Evolutionary conservation across 2,797 vertebrate genomes (phyloP).

Genomic region (Pelobates cultripes): DNA sequence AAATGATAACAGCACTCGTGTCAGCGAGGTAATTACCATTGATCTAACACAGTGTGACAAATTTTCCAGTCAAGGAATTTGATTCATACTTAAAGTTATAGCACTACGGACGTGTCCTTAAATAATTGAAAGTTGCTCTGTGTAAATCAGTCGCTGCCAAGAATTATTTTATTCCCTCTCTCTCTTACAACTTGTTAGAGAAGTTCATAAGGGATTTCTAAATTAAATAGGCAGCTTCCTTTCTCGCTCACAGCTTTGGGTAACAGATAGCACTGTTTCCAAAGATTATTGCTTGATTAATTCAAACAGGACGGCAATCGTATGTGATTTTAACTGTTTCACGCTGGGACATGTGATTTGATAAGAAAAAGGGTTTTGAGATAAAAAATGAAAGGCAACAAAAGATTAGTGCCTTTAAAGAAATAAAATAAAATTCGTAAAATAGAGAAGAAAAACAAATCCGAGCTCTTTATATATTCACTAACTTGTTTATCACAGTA

Average conservation of each 20-base stretch:
- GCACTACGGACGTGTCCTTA: constrained; percentile 70
- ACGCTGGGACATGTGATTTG: too few species aligned
- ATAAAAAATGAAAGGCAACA: too few species aligned
- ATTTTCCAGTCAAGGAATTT: constrained; percentile 80
- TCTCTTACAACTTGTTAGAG: constrained; percentile 16
- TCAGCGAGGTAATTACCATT: constrained; percentile 98
- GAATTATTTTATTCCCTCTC: constrained; percentile 5
- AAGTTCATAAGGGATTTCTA: constrained; percentile 28
- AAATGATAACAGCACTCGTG: constrained; percentile 98
- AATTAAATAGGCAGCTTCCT: constrained; percentile 21
- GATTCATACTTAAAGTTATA: constrained; percentile 87
- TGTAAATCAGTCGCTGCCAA: constrained; percentile 66
- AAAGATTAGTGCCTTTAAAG: too few species aligned
- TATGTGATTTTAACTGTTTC: too few species aligned
- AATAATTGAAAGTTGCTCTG: constrained; percentile 72
- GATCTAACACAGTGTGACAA: constrained; percentile 93
- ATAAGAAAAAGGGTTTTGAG: too few species aligned
- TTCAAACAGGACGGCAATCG: background rate
- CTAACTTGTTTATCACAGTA: too few species aligned
- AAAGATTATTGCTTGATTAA: constrained; percentile 5
- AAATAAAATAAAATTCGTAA: too few species aligned
- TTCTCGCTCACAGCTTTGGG: background rate
- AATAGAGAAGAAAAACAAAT: too few species aligned
- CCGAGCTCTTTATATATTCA: too few species aligned
- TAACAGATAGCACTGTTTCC: background rate